Conservation (phyloP, 92 coral and sea anemone genomes). For the Hydrozoanthus gracilis region DNA sequence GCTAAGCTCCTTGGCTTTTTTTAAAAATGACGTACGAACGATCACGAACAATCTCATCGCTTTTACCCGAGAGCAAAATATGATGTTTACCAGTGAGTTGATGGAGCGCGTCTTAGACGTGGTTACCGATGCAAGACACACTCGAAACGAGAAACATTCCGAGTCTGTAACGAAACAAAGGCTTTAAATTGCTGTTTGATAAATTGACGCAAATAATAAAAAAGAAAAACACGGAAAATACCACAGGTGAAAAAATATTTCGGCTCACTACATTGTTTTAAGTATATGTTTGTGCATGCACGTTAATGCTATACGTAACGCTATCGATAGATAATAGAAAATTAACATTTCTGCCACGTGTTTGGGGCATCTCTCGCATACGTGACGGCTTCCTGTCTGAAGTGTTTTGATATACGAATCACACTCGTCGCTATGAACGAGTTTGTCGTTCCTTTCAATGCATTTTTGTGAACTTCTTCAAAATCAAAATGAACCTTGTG, state of each 20-base stretch:
- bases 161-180: background rate
- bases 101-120: background rate
- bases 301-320: conserved; percentile 4
- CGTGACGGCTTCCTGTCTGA: conserved; percentile 31
- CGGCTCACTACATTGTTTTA: background rate
- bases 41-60: conserved; percentile 20
- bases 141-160: background rate
- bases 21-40: conserved; percentile 13
- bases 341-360: conserved; percentile 5
- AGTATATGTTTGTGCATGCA: background rate
- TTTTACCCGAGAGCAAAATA: background rate
- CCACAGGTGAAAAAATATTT: background rate
- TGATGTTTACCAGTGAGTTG: conserved; percentile 24
- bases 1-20: conserved; percentile 2
- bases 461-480: background rate
- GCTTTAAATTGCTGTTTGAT: background rate
- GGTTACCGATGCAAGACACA: conserved; percentile 5
- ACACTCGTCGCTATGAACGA: background rate
- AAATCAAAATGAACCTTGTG: background rate
- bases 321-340: background rate
- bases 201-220: conserved; percentile 22
- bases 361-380: background rate
- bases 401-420: background rate
- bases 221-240: background rate
- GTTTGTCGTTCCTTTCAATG: background rate